Evolutionary conservation across 2,797 vertebrate species (phyloP).

Genomic region (Tamandua tetradactyla): DNA sequence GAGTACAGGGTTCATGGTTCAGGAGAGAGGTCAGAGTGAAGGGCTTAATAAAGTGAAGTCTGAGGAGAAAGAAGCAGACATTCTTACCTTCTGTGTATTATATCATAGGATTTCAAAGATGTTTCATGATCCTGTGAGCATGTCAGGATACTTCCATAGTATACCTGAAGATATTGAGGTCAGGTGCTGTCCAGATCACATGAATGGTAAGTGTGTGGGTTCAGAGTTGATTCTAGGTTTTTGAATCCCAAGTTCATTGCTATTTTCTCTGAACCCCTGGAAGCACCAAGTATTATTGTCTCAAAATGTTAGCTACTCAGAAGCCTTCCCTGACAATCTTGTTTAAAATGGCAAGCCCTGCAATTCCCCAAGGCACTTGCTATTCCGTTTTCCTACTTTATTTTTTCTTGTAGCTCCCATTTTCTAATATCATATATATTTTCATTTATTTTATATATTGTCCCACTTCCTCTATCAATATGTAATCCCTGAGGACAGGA

Average conservation of each 20-base stretch:
- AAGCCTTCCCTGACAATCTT: not conserved
- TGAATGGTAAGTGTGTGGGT: not conserved
- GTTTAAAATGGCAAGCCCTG: not conserved
- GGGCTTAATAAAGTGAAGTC: not conserved
- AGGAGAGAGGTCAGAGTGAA: not conserved
- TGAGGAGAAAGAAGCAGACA: not conserved
- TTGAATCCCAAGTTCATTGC: not conserved
- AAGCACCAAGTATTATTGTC: not conserved
- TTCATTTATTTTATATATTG: constrained; percentile 14
- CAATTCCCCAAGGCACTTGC: not conserved
- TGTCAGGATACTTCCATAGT: not conserved
- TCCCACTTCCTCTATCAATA: not conserved
- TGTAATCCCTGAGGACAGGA: not conserved
- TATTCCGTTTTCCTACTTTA: not conserved
- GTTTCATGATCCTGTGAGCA: not conserved
- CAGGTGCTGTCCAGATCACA: not conserved
- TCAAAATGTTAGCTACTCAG: not conserved
- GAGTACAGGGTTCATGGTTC: not conserved
- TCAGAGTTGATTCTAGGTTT: not conserved
- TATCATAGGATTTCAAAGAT: not conserved
- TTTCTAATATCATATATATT: not conserved
- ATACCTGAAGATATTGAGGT: not conserved
- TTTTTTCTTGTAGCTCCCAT: not conserved
- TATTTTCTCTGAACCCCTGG: not conserved
- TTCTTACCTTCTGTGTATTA: not conserved